A percentile compares a stretch with the other conserved stretches of the same genome.
Evolutionary conservation across 2,797 vertebrate genomes (phyloP).

Genomic region (Etheostoma nigrum): DNA sequence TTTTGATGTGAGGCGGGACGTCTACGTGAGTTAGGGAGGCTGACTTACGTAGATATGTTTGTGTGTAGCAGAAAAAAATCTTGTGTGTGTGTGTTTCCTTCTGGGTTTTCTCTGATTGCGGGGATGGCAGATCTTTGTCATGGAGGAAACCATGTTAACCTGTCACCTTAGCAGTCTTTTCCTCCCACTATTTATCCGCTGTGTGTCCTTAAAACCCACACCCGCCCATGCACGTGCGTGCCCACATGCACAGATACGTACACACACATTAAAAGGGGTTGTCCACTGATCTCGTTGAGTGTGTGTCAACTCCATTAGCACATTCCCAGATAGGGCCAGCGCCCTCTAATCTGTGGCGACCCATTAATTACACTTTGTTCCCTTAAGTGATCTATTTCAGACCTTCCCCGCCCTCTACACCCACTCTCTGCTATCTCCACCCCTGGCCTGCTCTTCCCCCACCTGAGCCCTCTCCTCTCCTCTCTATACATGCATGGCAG

Average conservation of each 20-base stretch:
- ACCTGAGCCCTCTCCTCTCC: conserved; percentile 61
- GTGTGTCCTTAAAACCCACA: conserved; percentile 62
- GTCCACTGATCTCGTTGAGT: conserved; percentile 83
- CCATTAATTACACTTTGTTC: conserved; percentile 93
- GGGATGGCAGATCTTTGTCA: conserved; percentile 66
- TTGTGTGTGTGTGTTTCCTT: conserved; percentile 53
- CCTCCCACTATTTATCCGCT: conserved; percentile 65
- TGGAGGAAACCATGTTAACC: conserved; percentile 71
- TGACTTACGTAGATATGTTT: conserved; percentile 38
- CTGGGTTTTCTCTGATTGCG: conserved; percentile 72
- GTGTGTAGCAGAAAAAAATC: conserved; percentile 31
- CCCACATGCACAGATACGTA: conserved; percentile 17
- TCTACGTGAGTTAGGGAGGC: conserved; percentile 57
- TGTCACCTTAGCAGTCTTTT: conserved; percentile 66
- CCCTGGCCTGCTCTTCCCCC: conserved; percentile 74
- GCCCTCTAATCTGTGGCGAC: conserved; percentile 87
- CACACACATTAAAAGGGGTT: conserved; percentile 61
- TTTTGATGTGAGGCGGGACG: conserved; percentile 76
- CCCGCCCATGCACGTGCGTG: conserved; percentile 17
- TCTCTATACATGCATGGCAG: conserved; percentile 28
- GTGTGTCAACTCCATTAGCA: conserved; percentile 89
- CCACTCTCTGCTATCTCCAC: conserved; percentile 78
- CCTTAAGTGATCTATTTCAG: conserved; percentile 91
- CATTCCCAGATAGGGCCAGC: conserved; percentile 88
- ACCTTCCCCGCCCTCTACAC: conserved; percentile 82